phyloP scores from a whole-genome alignment of 2,797 vertebrate genomes.

The Glossophaga mutica region DNA sequence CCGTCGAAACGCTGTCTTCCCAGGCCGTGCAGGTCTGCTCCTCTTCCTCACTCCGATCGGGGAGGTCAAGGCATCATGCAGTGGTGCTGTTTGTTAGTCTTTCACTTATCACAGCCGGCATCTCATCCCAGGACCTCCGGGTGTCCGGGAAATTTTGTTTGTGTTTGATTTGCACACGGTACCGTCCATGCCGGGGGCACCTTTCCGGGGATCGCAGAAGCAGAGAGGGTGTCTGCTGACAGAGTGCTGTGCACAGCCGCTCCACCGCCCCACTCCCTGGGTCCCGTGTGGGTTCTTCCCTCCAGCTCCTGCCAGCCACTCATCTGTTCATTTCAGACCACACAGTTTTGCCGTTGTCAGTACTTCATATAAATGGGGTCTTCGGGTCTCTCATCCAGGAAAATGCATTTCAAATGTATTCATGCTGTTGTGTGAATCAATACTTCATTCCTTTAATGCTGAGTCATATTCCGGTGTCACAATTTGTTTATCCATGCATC shows the following conservation, averaged over 20 bases:
- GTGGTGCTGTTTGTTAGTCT: rapidly evolving
- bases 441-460: not conserved
- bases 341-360: not conserved
- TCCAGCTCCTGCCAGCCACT: rapidly evolving
- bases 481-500: not conserved
- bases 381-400: not conserved
- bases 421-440: not conserved
- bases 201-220: not conserved
- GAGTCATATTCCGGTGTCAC: not conserved
- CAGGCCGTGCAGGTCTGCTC: not conserved
- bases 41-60: rapidly evolving
- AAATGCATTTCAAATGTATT: not conserved
- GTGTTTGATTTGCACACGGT: not conserved
- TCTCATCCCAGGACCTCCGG: not conserved
- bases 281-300: not conserved
- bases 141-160: too few species aligned
- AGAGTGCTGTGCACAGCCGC: rapidly evolving
- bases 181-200: rapidly evolving
- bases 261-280: rapidly evolving
- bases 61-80: rapidly evolving
- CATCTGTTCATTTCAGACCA: not conserved
- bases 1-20: not conserved
- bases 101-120: not conserved
- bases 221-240: not conserved
- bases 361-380: not conserved